Evolutionary conservation across 2,797 vertebrate genomes (phyloP), one percentile per base, ranked within the genome.

Genomic region (Syndactyla subalaris): DNA sequence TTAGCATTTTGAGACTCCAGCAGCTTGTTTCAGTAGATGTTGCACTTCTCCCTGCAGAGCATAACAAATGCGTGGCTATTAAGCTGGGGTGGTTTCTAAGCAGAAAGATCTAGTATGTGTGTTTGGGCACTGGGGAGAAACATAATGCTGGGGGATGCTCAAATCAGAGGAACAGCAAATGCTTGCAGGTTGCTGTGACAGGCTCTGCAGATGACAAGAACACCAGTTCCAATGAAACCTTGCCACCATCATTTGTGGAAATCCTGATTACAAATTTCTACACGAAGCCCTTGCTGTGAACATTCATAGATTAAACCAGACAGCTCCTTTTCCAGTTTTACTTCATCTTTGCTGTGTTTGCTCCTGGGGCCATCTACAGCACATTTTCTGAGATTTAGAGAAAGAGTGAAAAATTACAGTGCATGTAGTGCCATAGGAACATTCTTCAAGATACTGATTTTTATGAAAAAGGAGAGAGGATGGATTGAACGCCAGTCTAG

Each of bases 221-320:
- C 93, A 85, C 88, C 66, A 76, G 84, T 49, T 95, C 87, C 95
- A 92, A 52, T 94, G 96, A 96, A 94, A 62, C 80, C 57, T 86
- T 52, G 78, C 73, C 90, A 71, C 92, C 90, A 91, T 95, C 87
- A 76, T 92, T 95, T 84, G 95, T 91, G 91, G 91, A 94, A 92
- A 86, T 82, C 95, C 94, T 96, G 96, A 92, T 97, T 97, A 97
- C 95, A 96, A 95, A 97, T 97, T 97, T 97, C 92, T 89, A 68
- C 89, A 85, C 66, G 67, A 79, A 95, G 77, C 70, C 93, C 92
- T 96, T 71, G 74, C 94, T 89, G 91, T 95, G 92, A 94, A 96
- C 91, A 61, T 96, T 96, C 96, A 95, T 96, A 97, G 95, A 97
- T 97, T 97, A 97, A 96, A 94, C 83, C 49, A 94, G 96, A 96